Evolutionary conservation across 1,140 invertebrate species (phyloP).

Genomic region (Amyelois transitella): DNA sequence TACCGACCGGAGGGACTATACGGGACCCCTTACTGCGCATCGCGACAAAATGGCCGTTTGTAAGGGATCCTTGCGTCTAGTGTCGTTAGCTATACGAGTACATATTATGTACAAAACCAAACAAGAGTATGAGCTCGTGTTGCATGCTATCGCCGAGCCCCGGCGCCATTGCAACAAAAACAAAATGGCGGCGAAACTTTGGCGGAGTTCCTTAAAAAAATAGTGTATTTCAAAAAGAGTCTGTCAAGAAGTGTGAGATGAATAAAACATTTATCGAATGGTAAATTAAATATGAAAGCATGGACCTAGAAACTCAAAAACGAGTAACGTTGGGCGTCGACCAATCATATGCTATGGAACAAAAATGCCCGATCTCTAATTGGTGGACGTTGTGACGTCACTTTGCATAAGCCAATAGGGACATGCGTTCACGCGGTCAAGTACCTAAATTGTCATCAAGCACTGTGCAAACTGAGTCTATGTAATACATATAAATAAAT

Average conservation of each 20-base stretch:
- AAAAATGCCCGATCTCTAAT: not conserved
- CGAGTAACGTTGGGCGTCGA: conserved; percentile 1
- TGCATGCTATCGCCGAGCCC: conserved; percentile 14
- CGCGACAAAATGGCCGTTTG: conserved; percentile 2
- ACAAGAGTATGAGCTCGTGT: conserved; percentile 18
- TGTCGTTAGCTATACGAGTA: conserved; percentile 10
- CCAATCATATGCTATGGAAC: not conserved
- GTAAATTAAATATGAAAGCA: not conserved
- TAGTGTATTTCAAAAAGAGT: conserved; percentile 25
- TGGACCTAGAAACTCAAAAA: not conserved
- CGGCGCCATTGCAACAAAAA: not conserved
- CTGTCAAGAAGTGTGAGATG: conserved; percentile 42
- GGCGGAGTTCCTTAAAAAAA: conserved; percentile 5
- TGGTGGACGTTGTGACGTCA: not conserved
- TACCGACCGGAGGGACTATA: conserved; percentile 32
- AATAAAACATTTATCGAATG: conserved; percentile 44
- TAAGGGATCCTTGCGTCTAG: conserved; percentile 1
- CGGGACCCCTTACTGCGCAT: conserved; percentile 23
- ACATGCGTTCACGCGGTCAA: not conserved
- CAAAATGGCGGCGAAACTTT: conserved; percentile 4
- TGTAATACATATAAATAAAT: conserved; percentile 32
- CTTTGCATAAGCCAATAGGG: not conserved
- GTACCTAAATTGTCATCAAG: conserved; percentile 33
- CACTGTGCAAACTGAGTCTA: conserved; percentile 41
- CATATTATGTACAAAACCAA: conserved; percentile 23